Evolutionary conservation across 2,888 invertebrate genomes (phyloP).

Genomic region (Aspidapion aeneum): DNA sequence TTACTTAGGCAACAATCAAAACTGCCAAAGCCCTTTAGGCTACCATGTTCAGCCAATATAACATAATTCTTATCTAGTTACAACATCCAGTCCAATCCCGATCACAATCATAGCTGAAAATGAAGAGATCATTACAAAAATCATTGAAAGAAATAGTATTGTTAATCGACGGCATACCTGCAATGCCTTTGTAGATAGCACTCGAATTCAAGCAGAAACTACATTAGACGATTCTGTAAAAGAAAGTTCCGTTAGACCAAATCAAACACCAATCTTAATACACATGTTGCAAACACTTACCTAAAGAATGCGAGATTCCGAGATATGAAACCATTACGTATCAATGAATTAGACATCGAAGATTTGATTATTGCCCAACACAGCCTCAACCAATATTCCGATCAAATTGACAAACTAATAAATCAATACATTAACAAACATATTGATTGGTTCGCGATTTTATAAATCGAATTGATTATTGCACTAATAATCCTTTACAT

Average conservation of each 20-base stretch:
- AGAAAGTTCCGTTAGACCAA: not conserved
- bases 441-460: too few species aligned
- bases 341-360: constrained; percentile 10
- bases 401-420: constrained; percentile 12
- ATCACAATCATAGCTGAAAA: not conserved
- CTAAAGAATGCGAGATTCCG: not conserved
- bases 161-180: not conserved
- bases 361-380: constrained; percentile 16
- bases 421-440: constrained; percentile 3
- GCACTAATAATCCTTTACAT: too few species aligned
- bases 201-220: not conserved
- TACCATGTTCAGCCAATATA: not conserved
- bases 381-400: constrained; percentile 10
- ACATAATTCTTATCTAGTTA: not conserved
- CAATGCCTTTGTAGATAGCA: not conserved
- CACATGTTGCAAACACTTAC: constrained; percentile 4
- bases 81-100: not conserved
- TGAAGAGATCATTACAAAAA: not conserved
- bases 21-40: not conserved
- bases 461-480: not conserved
- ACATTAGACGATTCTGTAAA: not conserved
- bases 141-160: not conserved
- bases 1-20: not conserved
- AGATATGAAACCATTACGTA: constrained; percentile 10
- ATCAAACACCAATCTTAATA: not conserved